phyloP scores from a whole-genome alignment of 2,113 vertebrate genomes.

The Prunella fulvescens region DNA sequence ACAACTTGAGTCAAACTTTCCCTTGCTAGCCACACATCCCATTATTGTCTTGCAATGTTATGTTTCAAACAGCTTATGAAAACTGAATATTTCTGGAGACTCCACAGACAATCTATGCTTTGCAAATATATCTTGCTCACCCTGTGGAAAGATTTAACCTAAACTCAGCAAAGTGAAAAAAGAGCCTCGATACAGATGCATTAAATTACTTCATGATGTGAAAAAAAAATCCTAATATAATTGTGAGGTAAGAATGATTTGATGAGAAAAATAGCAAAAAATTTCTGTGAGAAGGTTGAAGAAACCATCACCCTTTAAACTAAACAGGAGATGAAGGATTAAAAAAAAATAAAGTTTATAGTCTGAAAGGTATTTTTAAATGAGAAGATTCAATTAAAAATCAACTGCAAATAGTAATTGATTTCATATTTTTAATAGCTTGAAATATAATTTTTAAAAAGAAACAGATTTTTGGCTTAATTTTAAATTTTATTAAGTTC shows the following conservation, averaged over 20 bases:
- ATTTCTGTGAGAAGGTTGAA: background rate
- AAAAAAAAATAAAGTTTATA: background rate
- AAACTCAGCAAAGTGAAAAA: background rate
- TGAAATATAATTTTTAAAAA: background rate
- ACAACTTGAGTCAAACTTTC: background rate
- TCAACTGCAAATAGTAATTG: background rate
- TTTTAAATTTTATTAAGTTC: background rate
- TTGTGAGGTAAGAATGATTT: background rate
- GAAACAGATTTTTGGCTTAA: background rate
- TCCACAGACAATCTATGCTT: background rate
- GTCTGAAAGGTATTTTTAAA: background rate
- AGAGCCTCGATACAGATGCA: fast-evolving
- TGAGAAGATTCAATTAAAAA: background rate
- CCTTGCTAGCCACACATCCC: background rate
- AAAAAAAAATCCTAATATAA: background rate
- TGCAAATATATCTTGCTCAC: background rate
- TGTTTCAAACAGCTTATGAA: background rate
- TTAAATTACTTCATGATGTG: background rate
- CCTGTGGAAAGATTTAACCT: background rate
- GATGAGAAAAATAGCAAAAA: background rate
- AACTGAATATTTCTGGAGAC: background rate
- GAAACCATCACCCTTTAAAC: background rate
- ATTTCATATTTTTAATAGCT: background rate
- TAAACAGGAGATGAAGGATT: background rate
- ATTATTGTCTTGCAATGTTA: background rate